Conservation (phyloP, 2,888 invertebrate species). For the Spisula solida region DNA sequence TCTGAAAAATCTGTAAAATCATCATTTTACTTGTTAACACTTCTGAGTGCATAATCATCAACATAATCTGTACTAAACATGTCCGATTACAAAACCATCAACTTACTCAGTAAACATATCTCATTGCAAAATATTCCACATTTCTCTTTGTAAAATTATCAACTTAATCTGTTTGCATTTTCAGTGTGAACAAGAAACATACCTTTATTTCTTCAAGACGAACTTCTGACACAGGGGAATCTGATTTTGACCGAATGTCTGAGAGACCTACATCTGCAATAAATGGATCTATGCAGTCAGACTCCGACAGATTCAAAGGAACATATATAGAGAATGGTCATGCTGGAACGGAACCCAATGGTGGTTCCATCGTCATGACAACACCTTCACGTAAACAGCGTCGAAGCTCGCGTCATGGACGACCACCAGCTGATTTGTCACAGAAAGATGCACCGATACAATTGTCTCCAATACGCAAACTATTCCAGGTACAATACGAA, state of each 20-base stretch:
- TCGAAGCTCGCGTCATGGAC: slow-evolving; percentile 39
- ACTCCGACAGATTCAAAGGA: slow-evolving; percentile 16
- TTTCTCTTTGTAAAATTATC: too few relatives aligned
- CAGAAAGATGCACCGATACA: neutral
- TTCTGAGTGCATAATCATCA: too few relatives aligned
- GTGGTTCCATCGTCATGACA: neutral
- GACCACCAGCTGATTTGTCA: slow-evolving; percentile 59
- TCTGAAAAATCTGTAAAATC: too few relatives aligned
- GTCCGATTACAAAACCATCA: too few relatives aligned
- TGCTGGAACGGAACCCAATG: slow-evolving; percentile 1
- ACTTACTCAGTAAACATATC: too few relatives aligned
- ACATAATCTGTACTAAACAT: too few relatives aligned
- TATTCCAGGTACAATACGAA: neutral
- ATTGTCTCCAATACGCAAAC: slow-evolving; percentile 21
- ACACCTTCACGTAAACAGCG: slow-evolving; percentile 27
- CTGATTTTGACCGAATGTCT: slow-evolving; percentile 52
- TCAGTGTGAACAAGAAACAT: slow-evolving; percentile 53
- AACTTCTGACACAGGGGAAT: slow-evolving; percentile 47
- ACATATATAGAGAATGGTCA: slow-evolving; percentile 23
- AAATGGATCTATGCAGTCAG: slow-evolving; percentile 13
- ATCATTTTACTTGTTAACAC: too few relatives aligned
- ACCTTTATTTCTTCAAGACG: slow-evolving; percentile 44
- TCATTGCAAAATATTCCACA: too few relatives aligned
- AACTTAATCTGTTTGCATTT: neutral
- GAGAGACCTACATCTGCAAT: slow-evolving; percentile 39